Evolutionary conservation across 2,797 vertebrate genomes (phyloP), one percentile per base, ranked within the genome.

Genomic region (Premnoplex brunnescens): DNA sequence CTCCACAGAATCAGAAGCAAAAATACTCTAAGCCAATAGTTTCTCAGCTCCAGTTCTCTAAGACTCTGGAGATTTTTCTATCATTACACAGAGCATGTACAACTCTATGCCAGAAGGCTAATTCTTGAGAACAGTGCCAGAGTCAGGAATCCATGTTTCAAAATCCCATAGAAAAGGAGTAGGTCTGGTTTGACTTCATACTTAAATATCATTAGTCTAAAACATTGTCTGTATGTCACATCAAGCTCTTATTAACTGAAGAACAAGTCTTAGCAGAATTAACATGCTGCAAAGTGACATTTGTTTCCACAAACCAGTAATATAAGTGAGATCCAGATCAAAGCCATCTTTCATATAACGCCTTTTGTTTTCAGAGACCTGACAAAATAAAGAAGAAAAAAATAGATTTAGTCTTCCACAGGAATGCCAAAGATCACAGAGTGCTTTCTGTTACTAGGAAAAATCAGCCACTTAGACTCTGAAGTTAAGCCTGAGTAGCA

Each of bases 321-420:
- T 83, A 2, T 99, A 99, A 71, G 99, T 99, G 34, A 99, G 99
- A 90, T 99, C 99, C 82, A 99, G 98, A 95, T 99, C 99, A 98
- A 99, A 99, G 46, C 99, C 99, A 96, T 99, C 99, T 91, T 98
- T 99, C 85, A 97, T 98, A 92, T 99, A 99, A 32, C 99, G 98
- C 23, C 99, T 98, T 97, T 99, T 99, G 97, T 99, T 99, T 98
- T 99, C 99, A 14, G 99, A 99, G 72, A 99, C 98, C 99, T 99
- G 82, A 32, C 11, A 30, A 73, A 81, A 94, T 63, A 87, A 96
- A 32, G 12, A 74, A 44, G 3, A 20, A 96, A 19, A 16, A 74
- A 44, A 6, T 14, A 68, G 9, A 76, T 22, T 84, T 87, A 82
- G n/a, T 30, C 44, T 76, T 51, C 54, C 37, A 76, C 30, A 86